phyloP scores from a whole-genome alignment of 1,140 invertebrate genomes.

The Lysiphlebus fabarum region DNA sequence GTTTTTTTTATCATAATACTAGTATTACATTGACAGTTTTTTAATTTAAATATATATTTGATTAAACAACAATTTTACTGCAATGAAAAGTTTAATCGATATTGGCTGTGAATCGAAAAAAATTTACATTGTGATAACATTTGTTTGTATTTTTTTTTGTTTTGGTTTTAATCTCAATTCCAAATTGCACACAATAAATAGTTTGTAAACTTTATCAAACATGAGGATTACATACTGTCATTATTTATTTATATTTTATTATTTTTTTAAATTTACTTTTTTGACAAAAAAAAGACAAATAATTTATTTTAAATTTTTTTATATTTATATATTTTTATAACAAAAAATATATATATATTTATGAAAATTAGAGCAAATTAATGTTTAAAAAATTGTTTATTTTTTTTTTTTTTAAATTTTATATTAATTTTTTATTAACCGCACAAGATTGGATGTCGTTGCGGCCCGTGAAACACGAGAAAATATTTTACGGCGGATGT shows the following conservation, averaged over 20 bases:
- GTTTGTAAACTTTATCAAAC: too few species aligned
- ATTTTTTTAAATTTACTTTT: not conserved
- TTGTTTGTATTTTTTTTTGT: too few species aligned
- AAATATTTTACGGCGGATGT: not conserved
- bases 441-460: not conserved
- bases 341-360: not conserved
- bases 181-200: too few species aligned
- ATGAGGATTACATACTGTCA: too few species aligned
- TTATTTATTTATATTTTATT: not conserved
- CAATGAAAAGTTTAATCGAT: slow-evolving; percentile 1
- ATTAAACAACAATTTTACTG: not conserved
- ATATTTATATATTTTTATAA: not conserved
- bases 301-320: not conserved
- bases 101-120: slow-evolving; percentile 15
- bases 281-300: not conserved
- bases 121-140: too few species aligned
- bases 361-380: not conserved
- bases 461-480: slow-evolving; percentile 1
- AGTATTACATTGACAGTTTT: too few species aligned
- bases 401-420: too few species aligned
- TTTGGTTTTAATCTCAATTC: too few species aligned
- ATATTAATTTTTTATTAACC: not conserved
- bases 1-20: too few species aligned
- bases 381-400: not conserved
- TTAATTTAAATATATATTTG: not conserved